Percentiles rank a stretch among this genome's conserved stretches.
Conservation (phyloP, 1,140 invertebrate species). For the Linepithema humile region DNA sequence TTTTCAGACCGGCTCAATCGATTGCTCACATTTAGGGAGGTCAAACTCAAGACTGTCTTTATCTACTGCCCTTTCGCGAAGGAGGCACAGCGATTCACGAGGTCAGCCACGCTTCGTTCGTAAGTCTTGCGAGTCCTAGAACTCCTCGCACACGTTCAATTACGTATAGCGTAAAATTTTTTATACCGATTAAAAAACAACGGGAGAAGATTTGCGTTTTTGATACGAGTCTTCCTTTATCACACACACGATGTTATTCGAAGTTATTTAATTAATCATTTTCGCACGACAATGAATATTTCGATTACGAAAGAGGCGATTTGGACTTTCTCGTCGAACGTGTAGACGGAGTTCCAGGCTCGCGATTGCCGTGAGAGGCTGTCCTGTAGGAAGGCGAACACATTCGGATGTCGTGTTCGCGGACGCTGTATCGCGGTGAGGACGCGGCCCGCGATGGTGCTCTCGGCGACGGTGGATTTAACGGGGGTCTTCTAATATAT, state of each 20-base stretch:
- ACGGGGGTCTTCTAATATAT: constrained; percentile 57
- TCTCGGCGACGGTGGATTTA: constrained; percentile 69
- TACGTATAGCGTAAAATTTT: background rate
- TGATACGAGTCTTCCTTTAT: constrained; percentile 2
- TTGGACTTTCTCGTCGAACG: background rate
- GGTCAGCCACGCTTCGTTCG: constrained; percentile 23
- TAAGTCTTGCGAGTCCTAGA: background rate
- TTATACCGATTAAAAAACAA: background rate
- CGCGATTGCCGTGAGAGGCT: constrained; percentile 28
- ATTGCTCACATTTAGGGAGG: constrained; percentile 24
- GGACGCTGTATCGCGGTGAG: constrained; percentile 20
- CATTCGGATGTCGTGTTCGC: constrained; percentile 62
- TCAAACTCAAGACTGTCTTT: constrained; percentile 29
- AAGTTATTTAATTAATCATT: background rate
- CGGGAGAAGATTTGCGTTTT: background rate
- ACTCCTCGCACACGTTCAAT: constrained; percentile 10
- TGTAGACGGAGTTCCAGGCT: constrained; percentile 3
- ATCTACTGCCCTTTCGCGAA: constrained; percentile 63
- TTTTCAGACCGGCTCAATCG: background rate
- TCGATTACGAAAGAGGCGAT: background rate
- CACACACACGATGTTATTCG: background rate
- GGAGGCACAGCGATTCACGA: constrained; percentile 25
- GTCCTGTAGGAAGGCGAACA: constrained; percentile 63
- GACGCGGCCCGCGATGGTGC: constrained; percentile 64
- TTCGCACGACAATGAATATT: background rate